Evolutionary conservation across 2,888 invertebrate species (phyloP).

Genomic region (Lottia scabra): DNA sequence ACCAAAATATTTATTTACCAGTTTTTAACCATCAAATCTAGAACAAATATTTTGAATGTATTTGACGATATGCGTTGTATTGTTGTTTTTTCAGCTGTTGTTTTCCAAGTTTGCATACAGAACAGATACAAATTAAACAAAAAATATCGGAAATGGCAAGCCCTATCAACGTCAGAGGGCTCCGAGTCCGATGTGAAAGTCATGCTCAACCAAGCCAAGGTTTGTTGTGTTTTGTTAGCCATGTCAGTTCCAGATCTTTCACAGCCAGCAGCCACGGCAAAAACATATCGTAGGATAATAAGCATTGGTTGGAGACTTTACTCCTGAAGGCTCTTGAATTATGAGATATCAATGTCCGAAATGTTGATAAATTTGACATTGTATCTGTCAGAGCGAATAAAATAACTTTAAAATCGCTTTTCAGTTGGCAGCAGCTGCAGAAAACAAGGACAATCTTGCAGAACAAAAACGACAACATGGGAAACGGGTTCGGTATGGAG

Average conservation of each 20-base stretch:
- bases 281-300: too few species aligned
- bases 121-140: constrained; percentile 70
- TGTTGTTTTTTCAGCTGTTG: constrained; percentile 56
- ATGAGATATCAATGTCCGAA: too few species aligned
- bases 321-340: too few species aligned
- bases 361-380: too few species aligned
- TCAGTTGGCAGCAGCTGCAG: constrained; percentile 63
- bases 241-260: too few species aligned
- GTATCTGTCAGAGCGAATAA: too few species aligned
- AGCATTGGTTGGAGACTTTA: too few species aligned
- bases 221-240: constrained; percentile 7
- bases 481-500: constrained; percentile 69
- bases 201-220: constrained; percentile 38
- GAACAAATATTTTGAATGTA: too few species aligned
- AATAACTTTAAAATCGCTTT: background rate
- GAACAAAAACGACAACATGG: constrained; percentile 69
- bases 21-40: too few species aligned
- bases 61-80: too few species aligned
- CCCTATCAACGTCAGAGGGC: constrained; percentile 34
- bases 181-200: constrained; percentile 32
- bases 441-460: constrained; percentile 67
- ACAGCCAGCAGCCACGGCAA: too few species aligned
- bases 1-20: too few species aligned
- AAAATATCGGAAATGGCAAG: constrained; percentile 64
- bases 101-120: constrained; percentile 69